These are phyloP conservation scores for Copsychus sechellarum DNA, from an alignment of 2,113 vertebrate species.

Conservation along the genomic window DNA sequence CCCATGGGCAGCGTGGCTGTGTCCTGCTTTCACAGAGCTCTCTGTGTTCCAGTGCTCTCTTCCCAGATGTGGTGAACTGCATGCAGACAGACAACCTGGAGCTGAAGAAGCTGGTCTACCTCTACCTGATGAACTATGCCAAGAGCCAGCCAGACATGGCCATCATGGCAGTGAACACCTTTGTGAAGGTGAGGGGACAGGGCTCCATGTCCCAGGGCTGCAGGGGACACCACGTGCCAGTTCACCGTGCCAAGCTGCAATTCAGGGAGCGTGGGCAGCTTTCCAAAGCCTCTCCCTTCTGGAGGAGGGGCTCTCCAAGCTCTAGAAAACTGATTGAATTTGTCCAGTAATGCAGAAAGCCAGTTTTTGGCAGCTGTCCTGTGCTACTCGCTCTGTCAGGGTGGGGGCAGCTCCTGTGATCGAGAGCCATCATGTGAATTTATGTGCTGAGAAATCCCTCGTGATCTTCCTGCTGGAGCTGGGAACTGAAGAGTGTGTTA, in stretches of 20 bases:
- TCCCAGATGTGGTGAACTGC: slow-evolving; percentile 98
- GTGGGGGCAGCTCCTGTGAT: neutral
- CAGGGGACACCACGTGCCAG: rapidly evolving
- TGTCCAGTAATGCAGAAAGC: neutral
- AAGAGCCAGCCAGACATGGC: slow-evolving; percentile 99
- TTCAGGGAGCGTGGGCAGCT: neutral
- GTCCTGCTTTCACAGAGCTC: neutral
- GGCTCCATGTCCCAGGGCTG: rapidly evolving
- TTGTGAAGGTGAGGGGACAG: slow-evolving; percentile 86
- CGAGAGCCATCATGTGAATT: neutral
- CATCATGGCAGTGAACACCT: slow-evolving; percentile 99
- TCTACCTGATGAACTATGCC: slow-evolving; percentile 99
- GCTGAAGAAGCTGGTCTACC: slow-evolving; percentile 97
- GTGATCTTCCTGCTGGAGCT: neutral
- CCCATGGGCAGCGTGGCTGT: rapidly evolving
- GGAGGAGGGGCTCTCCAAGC: neutral
- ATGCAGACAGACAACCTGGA: slow-evolving; percentile 99
- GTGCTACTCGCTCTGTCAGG: neutral
- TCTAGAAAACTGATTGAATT: neutral
- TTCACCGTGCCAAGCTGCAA: rapidly evolving
- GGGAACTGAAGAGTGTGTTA: neutral
- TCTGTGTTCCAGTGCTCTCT: slow-evolving; percentile 84
- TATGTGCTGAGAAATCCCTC: neutral
- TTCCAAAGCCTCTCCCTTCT: neutral
- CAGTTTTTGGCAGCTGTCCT: neutral